phyloP scores from a whole-genome alignment of 1,140 invertebrate genomes.

The Geopemphigus sp. region DNA sequence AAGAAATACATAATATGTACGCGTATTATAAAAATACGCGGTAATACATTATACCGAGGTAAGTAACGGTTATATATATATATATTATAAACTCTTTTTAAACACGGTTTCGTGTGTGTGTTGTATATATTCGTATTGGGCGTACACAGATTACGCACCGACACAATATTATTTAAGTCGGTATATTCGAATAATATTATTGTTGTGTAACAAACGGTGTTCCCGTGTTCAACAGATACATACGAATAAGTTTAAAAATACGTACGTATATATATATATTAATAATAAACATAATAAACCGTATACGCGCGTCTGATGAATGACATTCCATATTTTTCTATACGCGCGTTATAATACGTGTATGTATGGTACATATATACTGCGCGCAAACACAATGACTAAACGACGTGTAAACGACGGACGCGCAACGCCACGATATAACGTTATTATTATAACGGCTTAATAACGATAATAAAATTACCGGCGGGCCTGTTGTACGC shows the following conservation, averaged over 20 bases:
- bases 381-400: too few species aligned
- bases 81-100: not conserved
- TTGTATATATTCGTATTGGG: too few species aligned
- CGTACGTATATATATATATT: too few species aligned
- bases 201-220: slow-evolving; percentile 9
- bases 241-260: not conserved
- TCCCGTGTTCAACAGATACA: not conserved
- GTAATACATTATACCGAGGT: not conserved
- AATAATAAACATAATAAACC: not conserved
- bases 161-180: slow-evolving; percentile 8
- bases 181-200: not conserved
- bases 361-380: too few species aligned
- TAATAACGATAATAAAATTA: too few species aligned
- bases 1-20: too few species aligned
- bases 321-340: slow-evolving; percentile 7
- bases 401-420: too few species aligned
- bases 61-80: slow-evolving; percentile 5
- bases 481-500: too few species aligned
- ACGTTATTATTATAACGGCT: too few species aligned
- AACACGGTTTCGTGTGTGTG: too few species aligned
- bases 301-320: not conserved
- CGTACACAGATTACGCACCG: too few species aligned
- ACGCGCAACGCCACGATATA: too few species aligned
- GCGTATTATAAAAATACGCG: not conserved
- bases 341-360: not conserved